phyloP scores from a whole-genome alignment of 2,113 vertebrate genomes.

The Nesospiza acunhae region DNA sequence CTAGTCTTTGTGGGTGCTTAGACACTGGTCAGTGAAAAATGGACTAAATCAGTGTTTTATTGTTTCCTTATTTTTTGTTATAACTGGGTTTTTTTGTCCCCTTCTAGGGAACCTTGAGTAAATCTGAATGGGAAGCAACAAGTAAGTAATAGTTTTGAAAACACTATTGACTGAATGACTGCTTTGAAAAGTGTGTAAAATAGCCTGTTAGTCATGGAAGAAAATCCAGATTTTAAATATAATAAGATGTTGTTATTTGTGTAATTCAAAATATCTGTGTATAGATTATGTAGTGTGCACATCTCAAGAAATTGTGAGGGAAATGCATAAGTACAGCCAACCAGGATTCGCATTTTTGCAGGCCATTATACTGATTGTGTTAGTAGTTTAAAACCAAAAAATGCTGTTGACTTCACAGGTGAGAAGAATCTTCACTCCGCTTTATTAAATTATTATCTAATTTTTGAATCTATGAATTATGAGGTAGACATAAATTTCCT shows the following conservation, averaged over 20 bases:
- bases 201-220: not conserved
- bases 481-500: not conserved
- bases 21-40: not conserved
- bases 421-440: not conserved
- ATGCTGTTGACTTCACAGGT: not conserved
- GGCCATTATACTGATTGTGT: not conserved
- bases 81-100: not conserved
- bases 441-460: not conserved
- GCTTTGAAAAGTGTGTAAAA: not conserved
- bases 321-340: not conserved
- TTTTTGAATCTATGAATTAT: not conserved
- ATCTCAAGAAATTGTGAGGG: not conserved
- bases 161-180: not conserved
- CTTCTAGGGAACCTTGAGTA: slow-evolving; percentile 90
- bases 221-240: not conserved
- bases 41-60: not conserved
- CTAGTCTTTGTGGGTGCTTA: not conserved
- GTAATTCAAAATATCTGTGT: not conserved
- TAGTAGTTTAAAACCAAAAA: not conserved
- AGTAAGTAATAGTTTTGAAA: slow-evolving; percentile 79
- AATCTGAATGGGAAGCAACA: slow-evolving; percentile 95
- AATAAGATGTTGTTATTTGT: not conserved
- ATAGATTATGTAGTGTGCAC: not conserved
- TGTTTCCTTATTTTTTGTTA: not conserved
- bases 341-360: not conserved